Percentiles rank a stretch among this genome's conserved stretches.
phyloP scores from a whole-genome alignment of 2,797 vertebrate genomes.

The Myoxocephalus aenaeus region DNA sequence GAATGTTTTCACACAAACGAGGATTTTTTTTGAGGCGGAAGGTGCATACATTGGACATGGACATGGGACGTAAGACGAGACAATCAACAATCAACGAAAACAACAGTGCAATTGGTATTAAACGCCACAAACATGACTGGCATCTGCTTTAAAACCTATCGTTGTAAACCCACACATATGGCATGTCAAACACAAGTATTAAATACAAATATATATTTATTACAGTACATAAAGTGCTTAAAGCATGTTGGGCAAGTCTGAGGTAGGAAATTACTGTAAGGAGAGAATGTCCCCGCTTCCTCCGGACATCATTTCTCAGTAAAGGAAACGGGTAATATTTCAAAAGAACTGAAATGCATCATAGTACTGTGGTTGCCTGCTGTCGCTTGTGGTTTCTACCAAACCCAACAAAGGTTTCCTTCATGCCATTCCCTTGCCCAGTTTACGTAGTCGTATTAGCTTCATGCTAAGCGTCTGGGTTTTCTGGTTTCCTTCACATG shows the following conservation, averaged over 20 bases:
- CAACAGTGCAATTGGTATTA: no score
- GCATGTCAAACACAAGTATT: neutral
- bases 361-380: no score
- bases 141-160: neutral
- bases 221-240: neutral
- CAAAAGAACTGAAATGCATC: neutral
- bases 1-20: no score
- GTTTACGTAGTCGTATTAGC: accelerated
- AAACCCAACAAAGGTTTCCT: neutral
- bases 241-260: neutral
- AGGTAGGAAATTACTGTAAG: neutral
- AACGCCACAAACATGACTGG: neutral
- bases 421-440: no score
- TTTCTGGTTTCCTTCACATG: no score
- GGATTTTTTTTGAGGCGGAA: no score
- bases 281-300: no score
- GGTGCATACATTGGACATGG: no score
- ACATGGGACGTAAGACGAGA: no score
- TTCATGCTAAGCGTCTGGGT: neutral
- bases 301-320: neutral
- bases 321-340: neutral
- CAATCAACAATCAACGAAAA: no score
- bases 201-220: neutral
- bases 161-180: neutral
- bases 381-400: neutral